These are phyloP conservation scores for Pachyseris speciosa DNA, from an alignment of 64 coral and sea anemone genomes.

Conservation along the genomic window DNA sequence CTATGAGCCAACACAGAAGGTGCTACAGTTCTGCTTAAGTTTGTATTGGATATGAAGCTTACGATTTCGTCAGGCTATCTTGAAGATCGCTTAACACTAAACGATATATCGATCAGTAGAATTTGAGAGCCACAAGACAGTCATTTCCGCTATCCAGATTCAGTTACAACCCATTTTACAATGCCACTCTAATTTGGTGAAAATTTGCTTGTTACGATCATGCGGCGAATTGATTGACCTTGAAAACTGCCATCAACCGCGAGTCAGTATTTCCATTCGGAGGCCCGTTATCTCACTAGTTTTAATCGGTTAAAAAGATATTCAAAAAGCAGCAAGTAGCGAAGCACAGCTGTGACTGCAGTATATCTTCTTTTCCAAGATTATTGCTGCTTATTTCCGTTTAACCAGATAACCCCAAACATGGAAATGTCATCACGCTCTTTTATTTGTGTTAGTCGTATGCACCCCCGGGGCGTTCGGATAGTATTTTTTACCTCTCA, in stretches of 20 bases:
- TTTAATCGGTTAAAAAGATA: background rate
- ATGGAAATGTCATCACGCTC: slow-evolving; percentile 36
- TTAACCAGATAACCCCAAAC: slow-evolving; percentile 35
- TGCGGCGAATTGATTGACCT: background rate
- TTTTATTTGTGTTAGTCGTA: slow-evolving; percentile 6
- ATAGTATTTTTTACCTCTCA: background rate
- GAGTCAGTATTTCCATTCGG: background rate
- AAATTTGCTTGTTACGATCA: slow-evolving; percentile 20
- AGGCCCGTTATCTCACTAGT: background rate
- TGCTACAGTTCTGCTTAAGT: background rate
- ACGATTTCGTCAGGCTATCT: background rate
- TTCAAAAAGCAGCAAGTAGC: background rate
- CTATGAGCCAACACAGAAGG: background rate
- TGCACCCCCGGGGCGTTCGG: background rate
- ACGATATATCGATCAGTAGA: background rate
- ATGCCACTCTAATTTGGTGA: slow-evolving; percentile 23
- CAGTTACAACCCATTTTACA: slow-evolving; percentile 23
- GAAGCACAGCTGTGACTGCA: background rate
- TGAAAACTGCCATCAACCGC: background rate
- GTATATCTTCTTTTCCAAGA: slow-evolving; percentile 19
- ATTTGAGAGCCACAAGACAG: background rate
- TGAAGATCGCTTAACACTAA: slow-evolving; percentile 21
- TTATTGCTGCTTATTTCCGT: slow-evolving; percentile 46
- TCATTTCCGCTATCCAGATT: slow-evolving; percentile 18
- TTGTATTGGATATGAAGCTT: background rate